phyloP scores from a whole-genome alignment of 2,888 invertebrate genomes.

The Drosophila pullipes region DNA sequence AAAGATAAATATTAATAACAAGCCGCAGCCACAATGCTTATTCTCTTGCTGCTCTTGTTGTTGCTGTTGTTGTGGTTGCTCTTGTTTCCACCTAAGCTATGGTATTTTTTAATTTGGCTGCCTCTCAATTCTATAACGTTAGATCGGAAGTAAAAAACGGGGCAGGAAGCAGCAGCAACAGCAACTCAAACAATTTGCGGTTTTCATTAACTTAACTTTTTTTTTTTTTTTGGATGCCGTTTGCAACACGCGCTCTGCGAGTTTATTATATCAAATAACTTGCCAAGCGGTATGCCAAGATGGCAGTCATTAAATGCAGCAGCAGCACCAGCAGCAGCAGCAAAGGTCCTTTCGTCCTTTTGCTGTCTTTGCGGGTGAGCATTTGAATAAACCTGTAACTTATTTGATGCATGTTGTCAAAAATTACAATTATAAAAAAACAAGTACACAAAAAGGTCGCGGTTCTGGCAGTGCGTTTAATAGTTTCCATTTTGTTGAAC shows the following conservation, averaged over 20 bases:
- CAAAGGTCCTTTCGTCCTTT: constrained; percentile 6
- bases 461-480: constrained; percentile 73
- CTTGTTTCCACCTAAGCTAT: constrained; percentile 45
- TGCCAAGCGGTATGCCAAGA: constrained; percentile 67
- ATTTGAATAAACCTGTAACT: constrained; percentile 72
- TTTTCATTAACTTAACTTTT: constrained; percentile 75
- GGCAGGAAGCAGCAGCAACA: constrained; percentile 35
- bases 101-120: constrained; percentile 78
- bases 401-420: constrained; percentile 66
- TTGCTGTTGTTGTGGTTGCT: constrained; percentile 13
- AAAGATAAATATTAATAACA: constrained; percentile 81
- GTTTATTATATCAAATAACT: constrained; percentile 79
- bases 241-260: constrained; percentile 55
- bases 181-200: constrained; percentile 79
- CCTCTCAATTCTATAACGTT: constrained; percentile 19
- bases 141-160: neutral
- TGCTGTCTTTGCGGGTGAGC: constrained; percentile 36
- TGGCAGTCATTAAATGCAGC: constrained; percentile 76
- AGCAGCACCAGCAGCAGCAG: constrained; percentile 18
- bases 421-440: constrained; percentile 43
- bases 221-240: constrained; percentile 40
- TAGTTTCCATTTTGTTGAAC: constrained; percentile 77
- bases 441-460: constrained; percentile 30
- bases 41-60: constrained; percentile 10
- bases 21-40: constrained; percentile 56